Conservation (phyloP, 2,797 vertebrate species). For the Hipposideros larvatus region DNA sequence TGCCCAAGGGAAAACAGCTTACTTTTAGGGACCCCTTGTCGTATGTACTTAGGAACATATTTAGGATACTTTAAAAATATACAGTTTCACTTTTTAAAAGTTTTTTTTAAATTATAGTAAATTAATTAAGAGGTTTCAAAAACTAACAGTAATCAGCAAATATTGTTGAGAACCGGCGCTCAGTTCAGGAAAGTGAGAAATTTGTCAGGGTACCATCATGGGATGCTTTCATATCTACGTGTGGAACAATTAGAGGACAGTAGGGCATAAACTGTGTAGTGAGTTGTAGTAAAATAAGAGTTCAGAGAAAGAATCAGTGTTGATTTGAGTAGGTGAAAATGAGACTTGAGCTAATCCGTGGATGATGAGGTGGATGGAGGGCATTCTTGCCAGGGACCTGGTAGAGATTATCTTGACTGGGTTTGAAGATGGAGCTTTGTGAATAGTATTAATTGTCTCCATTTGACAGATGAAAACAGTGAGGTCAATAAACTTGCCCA, state of each 20-base stretch:
- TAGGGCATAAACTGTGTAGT: neutral
- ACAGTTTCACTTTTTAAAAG: conserved; percentile 8
- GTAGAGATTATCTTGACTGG: conserved; percentile 25
- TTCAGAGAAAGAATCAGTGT: conserved; percentile 43
- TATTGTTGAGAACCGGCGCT: conserved; percentile 15
- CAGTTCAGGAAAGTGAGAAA: conserved; percentile 4
- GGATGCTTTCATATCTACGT: neutral
- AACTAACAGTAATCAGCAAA: neutral
- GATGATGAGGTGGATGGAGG: conserved; percentile 16
- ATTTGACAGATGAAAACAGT: conserved; percentile 34
- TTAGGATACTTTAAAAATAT: neutral
- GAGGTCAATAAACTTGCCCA: conserved; percentile 41
- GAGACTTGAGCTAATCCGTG: conserved; percentile 50
- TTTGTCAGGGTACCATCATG: neutral
- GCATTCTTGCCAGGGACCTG: conserved; percentile 40
- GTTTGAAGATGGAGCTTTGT: conserved; percentile 44
- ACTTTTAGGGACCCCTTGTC: conserved; percentile 47
- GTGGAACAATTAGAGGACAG: conserved; percentile 6
- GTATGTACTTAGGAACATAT: neutral
- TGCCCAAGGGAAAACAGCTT: conserved; percentile 22
- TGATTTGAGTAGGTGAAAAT: conserved; percentile 37
- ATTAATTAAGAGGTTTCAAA: conserved; percentile 38
- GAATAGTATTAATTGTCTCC: neutral
- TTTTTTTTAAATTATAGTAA: neutral
- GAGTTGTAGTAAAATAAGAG: conserved; percentile 40